These are phyloP conservation scores for Melanargia galathea DNA, from an alignment of 2,888 invertebrate species.

Conservation along the genomic window DNA sequence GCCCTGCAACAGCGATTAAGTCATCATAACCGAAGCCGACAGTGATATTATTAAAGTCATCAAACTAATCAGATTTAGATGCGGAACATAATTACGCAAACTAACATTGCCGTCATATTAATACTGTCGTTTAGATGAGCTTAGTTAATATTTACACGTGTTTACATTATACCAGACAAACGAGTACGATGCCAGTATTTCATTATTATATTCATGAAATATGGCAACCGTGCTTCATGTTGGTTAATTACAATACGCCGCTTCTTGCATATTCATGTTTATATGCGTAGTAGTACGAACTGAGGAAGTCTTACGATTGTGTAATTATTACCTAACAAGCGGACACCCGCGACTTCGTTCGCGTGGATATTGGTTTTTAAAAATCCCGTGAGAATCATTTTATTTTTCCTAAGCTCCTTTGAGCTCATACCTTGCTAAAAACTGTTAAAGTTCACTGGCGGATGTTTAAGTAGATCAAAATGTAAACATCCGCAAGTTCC, in stretches of 20 bases:
- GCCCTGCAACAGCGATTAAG: background rate
- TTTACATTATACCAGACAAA: constrained; percentile 6
- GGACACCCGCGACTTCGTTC: no score
- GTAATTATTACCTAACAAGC: background rate
- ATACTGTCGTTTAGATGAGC: background rate
- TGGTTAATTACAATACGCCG: constrained; percentile 12
- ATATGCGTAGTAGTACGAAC: background rate
- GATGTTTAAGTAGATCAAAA: no score
- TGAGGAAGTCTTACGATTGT: background rate
- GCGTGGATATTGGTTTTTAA: no score
- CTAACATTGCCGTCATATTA: constrained; percentile 5
- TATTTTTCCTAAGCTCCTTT: no score
- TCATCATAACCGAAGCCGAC: background rate
- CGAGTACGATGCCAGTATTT: constrained; percentile 9
- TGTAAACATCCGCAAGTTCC: no score
- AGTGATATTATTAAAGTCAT: background rate
- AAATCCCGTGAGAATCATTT: no score
- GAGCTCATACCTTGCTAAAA: no score
- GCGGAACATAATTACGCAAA: constrained; percentile 2
- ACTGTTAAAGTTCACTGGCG: no score
- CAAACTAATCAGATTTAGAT: constrained; percentile 6
- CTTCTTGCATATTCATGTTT: constrained; percentile 18
- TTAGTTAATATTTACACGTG: constrained; percentile 19
- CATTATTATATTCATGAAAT: constrained; percentile 23
- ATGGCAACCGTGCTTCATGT: constrained; percentile 9